Evolutionary conservation across 2,797 vertebrate genomes (phyloP).

Genomic region (Bradypodion ventrale): DNA sequence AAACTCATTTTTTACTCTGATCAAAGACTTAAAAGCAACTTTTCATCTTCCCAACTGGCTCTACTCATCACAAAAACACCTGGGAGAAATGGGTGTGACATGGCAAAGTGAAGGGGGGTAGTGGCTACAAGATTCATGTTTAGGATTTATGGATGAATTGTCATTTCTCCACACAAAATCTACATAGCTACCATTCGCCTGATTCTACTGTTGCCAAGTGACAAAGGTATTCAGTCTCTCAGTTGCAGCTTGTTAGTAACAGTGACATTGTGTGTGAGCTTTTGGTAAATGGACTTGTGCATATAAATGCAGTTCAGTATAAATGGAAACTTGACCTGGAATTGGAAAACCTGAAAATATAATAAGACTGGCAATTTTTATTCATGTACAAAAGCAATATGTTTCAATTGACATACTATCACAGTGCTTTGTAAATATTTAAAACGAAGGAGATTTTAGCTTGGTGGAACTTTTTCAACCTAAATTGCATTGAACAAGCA

Average conservation of each 20-base stretch:
- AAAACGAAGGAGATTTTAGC: constrained; percentile 9
- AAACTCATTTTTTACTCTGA: no score
- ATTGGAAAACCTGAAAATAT: neutral
- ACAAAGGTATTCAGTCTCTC: no score
- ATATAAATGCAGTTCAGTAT: neutral
- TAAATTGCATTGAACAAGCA: constrained; percentile 15
- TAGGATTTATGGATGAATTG: no score
- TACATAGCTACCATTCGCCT: no score
- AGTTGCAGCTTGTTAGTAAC: neutral
- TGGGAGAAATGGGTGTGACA: no score
- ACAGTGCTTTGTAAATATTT: constrained; percentile 15
- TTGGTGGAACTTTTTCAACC: constrained; percentile 38
- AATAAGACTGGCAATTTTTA: neutral
- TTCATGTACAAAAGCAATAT: neutral
- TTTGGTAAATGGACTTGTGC: neutral
- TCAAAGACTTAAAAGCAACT: no score
- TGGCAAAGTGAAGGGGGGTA: no score
- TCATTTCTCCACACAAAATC: no score
- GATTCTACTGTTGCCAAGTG: neutral
- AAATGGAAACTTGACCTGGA: neutral
- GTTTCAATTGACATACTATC: constrained; percentile 40
- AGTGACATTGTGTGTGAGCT: neutral
- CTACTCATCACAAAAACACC: no score
- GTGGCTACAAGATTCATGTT: no score
- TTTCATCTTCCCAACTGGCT: no score